A percentile compares a stretch with the other conserved stretches of the same genome.
These are phyloP conservation scores for Neosilurus hyrtlii DNA, from an alignment of 2,797 vertebrate species.

Conservation along the genomic window DNA sequence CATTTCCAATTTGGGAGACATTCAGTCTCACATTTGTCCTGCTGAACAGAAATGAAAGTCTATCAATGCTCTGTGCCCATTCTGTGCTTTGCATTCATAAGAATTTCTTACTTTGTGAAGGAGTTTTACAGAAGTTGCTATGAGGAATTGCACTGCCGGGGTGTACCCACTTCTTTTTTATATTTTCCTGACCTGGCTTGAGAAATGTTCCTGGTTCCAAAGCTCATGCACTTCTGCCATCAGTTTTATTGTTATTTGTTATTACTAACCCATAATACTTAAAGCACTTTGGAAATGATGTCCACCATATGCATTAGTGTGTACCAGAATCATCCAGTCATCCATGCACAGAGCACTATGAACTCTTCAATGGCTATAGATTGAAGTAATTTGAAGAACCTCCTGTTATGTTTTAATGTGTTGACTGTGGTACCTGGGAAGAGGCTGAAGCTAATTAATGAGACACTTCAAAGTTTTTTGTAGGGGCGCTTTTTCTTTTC, in stretches of 20 bases:
- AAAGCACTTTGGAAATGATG: slow-evolving; percentile 18
- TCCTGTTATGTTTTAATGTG: slow-evolving; percentile 9
- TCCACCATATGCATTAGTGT: neutral
- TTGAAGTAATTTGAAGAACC: neutral
- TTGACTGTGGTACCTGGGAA: slow-evolving; percentile 63
- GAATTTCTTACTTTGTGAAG: slow-evolving; percentile 23
- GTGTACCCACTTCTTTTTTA: slow-evolving; percentile 21
- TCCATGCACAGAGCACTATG: neutral
- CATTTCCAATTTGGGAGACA: slow-evolving; percentile 41
- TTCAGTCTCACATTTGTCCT: slow-evolving; percentile 30
- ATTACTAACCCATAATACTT: slow-evolving; percentile 9
- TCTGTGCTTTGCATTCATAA: slow-evolving; percentile 14
- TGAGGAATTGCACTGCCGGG: slow-evolving; percentile 14
- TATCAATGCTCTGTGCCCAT: slow-evolving; percentile 24
- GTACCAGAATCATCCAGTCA: neutral
- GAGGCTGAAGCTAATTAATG: slow-evolving; percentile 68
- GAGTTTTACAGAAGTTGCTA: slow-evolving; percentile 16
- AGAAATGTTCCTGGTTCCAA: slow-evolving; percentile 1
- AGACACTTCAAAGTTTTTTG: slow-evolving; percentile 69
- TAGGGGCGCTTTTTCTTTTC: slow-evolving; percentile 22
- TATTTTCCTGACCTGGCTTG: slow-evolving; percentile 10
- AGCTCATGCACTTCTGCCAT: neutral
- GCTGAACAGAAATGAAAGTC: slow-evolving; percentile 34
- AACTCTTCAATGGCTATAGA: neutral
- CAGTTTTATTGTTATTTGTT: slow-evolving; percentile 22